Evolutionary conservation across 2,888 invertebrate genomes (phyloP), one percentile per base, ranked within the genome.

Genomic region (Melikaiella ostensackeni): DNA sequence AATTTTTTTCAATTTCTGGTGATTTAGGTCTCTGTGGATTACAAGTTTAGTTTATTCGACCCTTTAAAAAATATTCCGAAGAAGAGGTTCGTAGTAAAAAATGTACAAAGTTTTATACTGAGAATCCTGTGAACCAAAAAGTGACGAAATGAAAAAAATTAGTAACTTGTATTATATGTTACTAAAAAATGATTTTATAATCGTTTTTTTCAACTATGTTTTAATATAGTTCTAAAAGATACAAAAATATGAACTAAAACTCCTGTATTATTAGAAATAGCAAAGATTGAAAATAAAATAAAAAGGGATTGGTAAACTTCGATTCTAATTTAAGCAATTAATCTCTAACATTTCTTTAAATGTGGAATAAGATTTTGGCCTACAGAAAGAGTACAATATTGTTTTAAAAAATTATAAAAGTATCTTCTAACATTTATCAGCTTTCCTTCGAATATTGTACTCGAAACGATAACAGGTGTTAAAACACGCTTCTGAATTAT

Each of bases 91-190:
- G 70, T 70, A 70, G 30, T 70, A 30, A 19, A 24, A 24, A 27
- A 27, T 30, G 7, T 50, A 38, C 16, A 7, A 16, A 19, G n/a
- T 66, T 46, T 46, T 2, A n/a, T 64, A 38, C 27, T 11, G 30
- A 70, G 70, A 70, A 50, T 50, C 50, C 50, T 50, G 50, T 70
- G 70, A 70, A 70, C 70, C 50, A 46, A 46, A 70, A 70, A 70
- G 70, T 70, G 70, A 70, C 70, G n/a, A 27, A 70, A 19, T 27
- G 0, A 50, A 55, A 21, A 55, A 42, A 0, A 42, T 42, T 16
- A 42, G 42, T 16, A 16, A 5, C 16, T 16, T 42, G 16, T 42
- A 16, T 42, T 16, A 42, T 33, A 33, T 42, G 16, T 42, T 42
- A 0, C 42, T 16, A 16, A 42, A 38, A 42, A 16, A 16, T 42